Conservation (phyloP, 2,888 invertebrate species). For the Megastigmus dorsalis region DNA sequence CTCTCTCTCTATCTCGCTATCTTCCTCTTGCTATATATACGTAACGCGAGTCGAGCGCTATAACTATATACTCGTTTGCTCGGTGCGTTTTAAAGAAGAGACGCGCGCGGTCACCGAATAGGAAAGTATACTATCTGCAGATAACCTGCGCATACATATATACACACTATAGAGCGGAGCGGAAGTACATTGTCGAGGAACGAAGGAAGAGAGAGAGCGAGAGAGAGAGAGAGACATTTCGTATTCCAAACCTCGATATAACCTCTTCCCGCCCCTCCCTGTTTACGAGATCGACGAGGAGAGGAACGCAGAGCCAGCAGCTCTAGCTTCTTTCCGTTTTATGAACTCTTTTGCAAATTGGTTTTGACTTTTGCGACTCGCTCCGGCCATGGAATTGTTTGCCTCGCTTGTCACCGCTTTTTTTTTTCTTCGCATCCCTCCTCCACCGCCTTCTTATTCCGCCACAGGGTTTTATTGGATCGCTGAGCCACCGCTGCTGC, state of each 20-base stretch:
- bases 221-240: neutral
- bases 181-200: neutral
- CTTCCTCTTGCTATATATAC: no score
- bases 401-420: neutral
- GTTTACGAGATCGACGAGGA: constrained; percentile 31
- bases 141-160: neutral
- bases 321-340: constrained; percentile 18
- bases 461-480: no score
- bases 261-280: neutral
- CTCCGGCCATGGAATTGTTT: constrained; percentile 7
- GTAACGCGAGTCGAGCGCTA: no score
- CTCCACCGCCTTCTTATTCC: no score
- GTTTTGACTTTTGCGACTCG: neutral
- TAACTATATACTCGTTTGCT: no score
- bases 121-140: neutral
- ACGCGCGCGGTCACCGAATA: constrained; percentile 18
- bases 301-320: neutral
- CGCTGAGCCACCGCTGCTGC: no score
- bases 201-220: no score
- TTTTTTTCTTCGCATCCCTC: neutral
- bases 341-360: constrained; percentile 41
- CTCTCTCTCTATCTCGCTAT: neutral
- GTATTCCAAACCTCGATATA: constrained; percentile 21
- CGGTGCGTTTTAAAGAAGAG: neutral
- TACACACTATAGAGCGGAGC: neutral